phyloP scores from a whole-genome alignment of 2,797 vertebrate species.

The Sebastes hubbsi region DNA sequence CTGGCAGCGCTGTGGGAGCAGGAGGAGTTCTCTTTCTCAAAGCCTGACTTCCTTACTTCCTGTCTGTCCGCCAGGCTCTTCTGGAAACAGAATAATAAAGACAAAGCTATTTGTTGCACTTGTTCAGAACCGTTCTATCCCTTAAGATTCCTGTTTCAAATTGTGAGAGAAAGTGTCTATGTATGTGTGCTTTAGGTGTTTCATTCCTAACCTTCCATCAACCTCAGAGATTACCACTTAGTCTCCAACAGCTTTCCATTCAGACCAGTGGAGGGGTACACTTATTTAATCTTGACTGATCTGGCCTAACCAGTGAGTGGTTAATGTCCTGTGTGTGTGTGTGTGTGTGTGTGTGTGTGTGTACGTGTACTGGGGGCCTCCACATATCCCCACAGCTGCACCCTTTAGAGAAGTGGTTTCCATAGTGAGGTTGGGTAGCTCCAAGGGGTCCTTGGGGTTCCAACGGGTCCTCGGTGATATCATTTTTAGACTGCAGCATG shows the following conservation, averaged over 20 bases:
- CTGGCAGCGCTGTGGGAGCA: conserved; percentile 76
- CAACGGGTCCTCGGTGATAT: background rate
- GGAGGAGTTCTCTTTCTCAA: conserved; percentile 52
- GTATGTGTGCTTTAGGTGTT: conserved; percentile 3
- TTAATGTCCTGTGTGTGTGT: conserved; percentile 46
- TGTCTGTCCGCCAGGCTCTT: conserved; percentile 38
- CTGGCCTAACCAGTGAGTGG: conserved; percentile 67
- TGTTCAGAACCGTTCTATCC: background rate
- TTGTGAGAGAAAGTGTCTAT: background rate
- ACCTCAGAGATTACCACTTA: conserved; percentile 67
- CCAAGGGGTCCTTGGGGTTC: conserved; percentile 1
- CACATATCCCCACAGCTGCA: conserved; percentile 64
- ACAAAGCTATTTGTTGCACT: conserved; percentile 11
- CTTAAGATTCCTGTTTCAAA: conserved; percentile 4
- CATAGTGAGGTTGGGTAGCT: conserved; percentile 11
- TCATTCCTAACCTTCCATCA: conserved; percentile 40
- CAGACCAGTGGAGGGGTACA: conserved; percentile 58
- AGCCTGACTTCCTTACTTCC: conserved; percentile 55
- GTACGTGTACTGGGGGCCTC: conserved; percentile 2
- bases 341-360: background rate
- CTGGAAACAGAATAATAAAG: conserved; percentile 26
- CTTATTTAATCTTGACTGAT: conserved; percentile 76
- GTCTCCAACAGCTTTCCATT: conserved; percentile 73
- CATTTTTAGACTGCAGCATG: background rate
- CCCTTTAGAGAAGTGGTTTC: conserved; percentile 27